Evolutionary conservation across 2,888 invertebrate genomes (phyloP).

Genomic region (Spodoptera littoralis): DNA sequence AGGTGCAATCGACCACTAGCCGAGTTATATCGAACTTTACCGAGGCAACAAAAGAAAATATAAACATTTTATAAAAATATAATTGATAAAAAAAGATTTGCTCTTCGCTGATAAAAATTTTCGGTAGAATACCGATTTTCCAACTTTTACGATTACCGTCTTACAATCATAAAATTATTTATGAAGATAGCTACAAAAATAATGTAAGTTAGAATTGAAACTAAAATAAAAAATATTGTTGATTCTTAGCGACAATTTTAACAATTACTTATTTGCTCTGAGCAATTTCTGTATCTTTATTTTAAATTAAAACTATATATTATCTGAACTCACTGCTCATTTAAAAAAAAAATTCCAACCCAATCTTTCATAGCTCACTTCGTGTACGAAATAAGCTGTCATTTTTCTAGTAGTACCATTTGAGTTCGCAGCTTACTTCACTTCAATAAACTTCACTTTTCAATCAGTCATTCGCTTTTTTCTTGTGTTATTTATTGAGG

Average conservation of each 20-base stretch:
- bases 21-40: slow-evolving; percentile 18
- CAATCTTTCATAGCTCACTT: slow-evolving; percentile 3
- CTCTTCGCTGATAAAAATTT: not conserved
- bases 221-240: not conserved
- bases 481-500: not conserved
- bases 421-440: not conserved
- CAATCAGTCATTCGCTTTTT: slow-evolving; percentile 13
- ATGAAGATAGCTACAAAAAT: slow-evolving; percentile 12
- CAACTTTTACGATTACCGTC: slow-evolving; percentile 26
- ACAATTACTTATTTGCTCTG: too few relatives aligned
- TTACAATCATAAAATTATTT: not conserved
- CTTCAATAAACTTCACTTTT: not conserved
- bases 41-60: not conserved
- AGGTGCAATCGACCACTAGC: slow-evolving; percentile 54
- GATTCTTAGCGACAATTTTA: too few relatives aligned
- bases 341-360: too few relatives aligned
- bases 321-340: too few relatives aligned
- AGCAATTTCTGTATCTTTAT: too few relatives aligned
- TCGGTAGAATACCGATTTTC: slow-evolving; percentile 29
- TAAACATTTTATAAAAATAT: not conserved
- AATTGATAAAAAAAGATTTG: not conserved
- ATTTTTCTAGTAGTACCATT: not conserved
- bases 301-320: too few relatives aligned
- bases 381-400: slow-evolving; percentile 16
- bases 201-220: not conserved